Percentiles rank a stretch among this genome's conserved stretches.
phyloP scores from a whole-genome alignment of 2,113 vertebrate species.

The Rhinichthys klamathensis region DNA sequence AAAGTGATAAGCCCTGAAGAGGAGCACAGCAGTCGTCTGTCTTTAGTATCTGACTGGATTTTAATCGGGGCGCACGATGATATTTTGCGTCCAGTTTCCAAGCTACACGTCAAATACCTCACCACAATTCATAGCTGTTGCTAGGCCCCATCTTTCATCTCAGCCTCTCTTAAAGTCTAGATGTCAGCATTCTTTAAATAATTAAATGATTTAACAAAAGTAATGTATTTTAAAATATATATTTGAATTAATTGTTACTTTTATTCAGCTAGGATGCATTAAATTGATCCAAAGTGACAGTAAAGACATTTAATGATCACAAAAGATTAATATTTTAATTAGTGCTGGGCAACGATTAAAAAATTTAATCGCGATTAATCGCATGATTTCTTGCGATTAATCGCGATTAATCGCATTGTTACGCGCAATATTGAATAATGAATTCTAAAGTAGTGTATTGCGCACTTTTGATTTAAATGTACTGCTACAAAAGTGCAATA shows the following conservation, averaged over 20 bases:
- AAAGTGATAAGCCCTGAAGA: constrained; percentile 54
- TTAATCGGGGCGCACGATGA: constrained; percentile 39
- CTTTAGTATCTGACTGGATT: constrained; percentile 24
- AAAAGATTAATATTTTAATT: too few relatives aligned
- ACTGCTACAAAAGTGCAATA: too few relatives aligned
- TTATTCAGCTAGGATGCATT: too few relatives aligned
- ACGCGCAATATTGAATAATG: too few relatives aligned
- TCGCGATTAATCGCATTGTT: too few relatives aligned
- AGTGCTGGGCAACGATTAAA: too few relatives aligned
- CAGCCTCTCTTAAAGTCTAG: neutral
- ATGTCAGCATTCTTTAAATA: neutral
- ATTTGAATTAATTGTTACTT: neutral
- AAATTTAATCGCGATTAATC: too few relatives aligned
- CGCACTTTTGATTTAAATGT: too few relatives aligned
- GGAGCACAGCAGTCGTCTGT: neutral
- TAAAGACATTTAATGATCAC: too few relatives aligned
- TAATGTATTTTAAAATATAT: neutral
- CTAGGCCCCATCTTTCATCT: neutral
- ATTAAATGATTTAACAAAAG: neutral
- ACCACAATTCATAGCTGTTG: constrained; percentile 39
- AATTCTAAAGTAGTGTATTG: too few relatives aligned
- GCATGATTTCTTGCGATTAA: too few relatives aligned
- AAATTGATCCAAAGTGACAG: too few relatives aligned
- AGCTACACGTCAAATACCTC: constrained; percentile 64
- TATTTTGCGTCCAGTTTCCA: constrained; percentile 52